Conservation (phyloP, 2,888 invertebrate species). For the Eristalis intricaria region DNA sequence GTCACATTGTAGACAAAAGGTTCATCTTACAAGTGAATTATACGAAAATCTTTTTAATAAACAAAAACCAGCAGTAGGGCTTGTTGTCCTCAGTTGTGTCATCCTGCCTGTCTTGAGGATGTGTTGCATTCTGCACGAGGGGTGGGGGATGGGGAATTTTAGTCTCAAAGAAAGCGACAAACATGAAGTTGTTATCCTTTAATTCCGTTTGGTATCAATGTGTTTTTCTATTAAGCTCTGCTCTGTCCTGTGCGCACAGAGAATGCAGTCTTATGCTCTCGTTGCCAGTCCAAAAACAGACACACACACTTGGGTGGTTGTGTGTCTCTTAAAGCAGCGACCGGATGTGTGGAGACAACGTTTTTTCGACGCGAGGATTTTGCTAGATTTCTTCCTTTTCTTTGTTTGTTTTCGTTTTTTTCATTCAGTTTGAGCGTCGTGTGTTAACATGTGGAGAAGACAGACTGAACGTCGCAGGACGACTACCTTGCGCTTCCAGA, state of each 20-base stretch:
- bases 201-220: constrained; percentile 68
- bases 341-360: background rate
- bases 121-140: background rate
- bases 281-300: background rate
- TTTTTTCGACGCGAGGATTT: constrained; percentile 1
- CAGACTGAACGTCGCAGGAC: constrained; percentile 6
- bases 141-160: constrained; percentile 3
- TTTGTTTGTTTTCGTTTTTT: background rate
- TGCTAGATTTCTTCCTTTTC: background rate
- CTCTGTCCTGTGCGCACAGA: background rate
- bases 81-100: constrained; percentile 26
- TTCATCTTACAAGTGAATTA: constrained; percentile 60
- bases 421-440: constrained; percentile 1
- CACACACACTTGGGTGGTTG: background rate
- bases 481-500: background rate
- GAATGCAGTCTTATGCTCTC: background rate
- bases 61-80: constrained; percentile 50
- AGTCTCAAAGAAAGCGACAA: constrained; percentile 51
- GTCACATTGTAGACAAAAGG: constrained; percentile 62
- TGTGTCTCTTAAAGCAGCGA: background rate
- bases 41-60: constrained; percentile 69
- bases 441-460: constrained; percentile 35
- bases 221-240: constrained; percentile 48
- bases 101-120: background rate
- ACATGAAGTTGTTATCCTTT: constrained; percentile 68